Percentiles rank a stretch among this genome's conserved stretches.
Conservation (phyloP, 2,888 invertebrate genomes). For the Capitulum mitella region DNA sequence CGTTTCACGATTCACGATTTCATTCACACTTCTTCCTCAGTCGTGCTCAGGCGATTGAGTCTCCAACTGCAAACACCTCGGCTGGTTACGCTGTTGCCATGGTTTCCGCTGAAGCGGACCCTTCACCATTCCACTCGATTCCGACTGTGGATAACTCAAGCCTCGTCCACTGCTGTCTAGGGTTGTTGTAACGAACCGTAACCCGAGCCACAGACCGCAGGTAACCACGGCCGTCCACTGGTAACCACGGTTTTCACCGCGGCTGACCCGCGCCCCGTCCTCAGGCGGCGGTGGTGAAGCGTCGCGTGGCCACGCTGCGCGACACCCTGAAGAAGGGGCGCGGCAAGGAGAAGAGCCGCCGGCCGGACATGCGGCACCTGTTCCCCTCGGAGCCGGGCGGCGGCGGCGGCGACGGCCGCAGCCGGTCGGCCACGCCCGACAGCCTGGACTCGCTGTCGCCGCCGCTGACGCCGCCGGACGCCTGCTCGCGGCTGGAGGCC, state of each 20-base stretch:
- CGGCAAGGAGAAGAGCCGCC: slow-evolving; percentile 49
- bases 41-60: too few relatives aligned
- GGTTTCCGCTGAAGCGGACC: too few relatives aligned
- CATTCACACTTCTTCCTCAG: too few relatives aligned
- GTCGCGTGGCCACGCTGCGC: slow-evolving; percentile 66
- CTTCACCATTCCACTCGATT: too few relatives aligned
- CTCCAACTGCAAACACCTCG: too few relatives aligned
- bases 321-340: slow-evolving; percentile 67
- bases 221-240: too few relatives aligned
- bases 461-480: slow-evolving; percentile 43
- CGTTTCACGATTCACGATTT: too few relatives aligned
- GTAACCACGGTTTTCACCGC: neutral
- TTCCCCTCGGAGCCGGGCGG: slow-evolving; percentile 71
- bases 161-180: too few relatives aligned
- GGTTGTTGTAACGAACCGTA: too few relatives aligned
- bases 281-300: slow-evolving; percentile 68
- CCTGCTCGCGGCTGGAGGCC: slow-evolving; percentile 40
- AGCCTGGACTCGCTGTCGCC: slow-evolving; percentile 69
- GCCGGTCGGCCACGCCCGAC: slow-evolving; percentile 77
- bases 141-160: too few relatives aligned
- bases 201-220: too few relatives aligned
- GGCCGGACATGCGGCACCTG: slow-evolving; percentile 74
- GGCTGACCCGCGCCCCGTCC: neutral
- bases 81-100: too few relatives aligned
- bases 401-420: slow-evolving; percentile 54